Base-by-base conservation (phyloP, 1,140 invertebrate genomes). In the Drosophila gunungcola region DNA sequence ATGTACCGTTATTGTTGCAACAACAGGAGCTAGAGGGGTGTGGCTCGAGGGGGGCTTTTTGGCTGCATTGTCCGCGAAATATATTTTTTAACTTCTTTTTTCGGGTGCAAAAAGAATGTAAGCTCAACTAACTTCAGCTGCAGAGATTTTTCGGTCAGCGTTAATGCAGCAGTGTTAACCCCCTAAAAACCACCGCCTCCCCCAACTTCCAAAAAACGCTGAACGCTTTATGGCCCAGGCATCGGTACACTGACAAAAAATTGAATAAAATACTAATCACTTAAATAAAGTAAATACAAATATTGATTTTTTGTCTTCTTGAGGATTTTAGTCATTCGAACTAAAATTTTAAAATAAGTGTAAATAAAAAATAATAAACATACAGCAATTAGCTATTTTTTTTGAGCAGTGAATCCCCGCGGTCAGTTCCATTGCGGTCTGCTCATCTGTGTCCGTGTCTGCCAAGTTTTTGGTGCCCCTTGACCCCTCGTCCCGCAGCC, bases 31-130 rank as follows among this genome's bases (percentile, higher is more conserved):
- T 36, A 32, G 46, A 6, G 4, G 6, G 43, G 16, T 5, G 16
- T 21, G 16, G 16, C 16, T 21, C 16, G 16, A 45, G 4, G 25
- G 43, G n/a, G 7, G n/a, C 16, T 21, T 34, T 27, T 49, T 49
- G 29, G 68, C 63, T 69, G 74, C 82, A 88, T 86, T 88, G 82
- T 86, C 65, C 83, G 82, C 82, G 78, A 86, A 82, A 85, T 81
- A 42, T 65, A 58, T 58, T 60, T 80, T 55, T 45, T 4, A 41
- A 16, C 3, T 13, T 53, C 13, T 57, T 54, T 54, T 63, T 49
- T 36, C 27, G 45, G 53, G 46, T 62, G 61, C 42, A 16, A 53
- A 60, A 29, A 58, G 39, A 54, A 41, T 34, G 55, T 32, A 65
- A 81, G 73, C 84, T 85, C 46, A 86, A 70, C 81, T 73, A 86